Evolutionary conservation across 2,888 invertebrate genomes (phyloP).

Genomic region (Drosophila pseudotakahashii): DNA sequence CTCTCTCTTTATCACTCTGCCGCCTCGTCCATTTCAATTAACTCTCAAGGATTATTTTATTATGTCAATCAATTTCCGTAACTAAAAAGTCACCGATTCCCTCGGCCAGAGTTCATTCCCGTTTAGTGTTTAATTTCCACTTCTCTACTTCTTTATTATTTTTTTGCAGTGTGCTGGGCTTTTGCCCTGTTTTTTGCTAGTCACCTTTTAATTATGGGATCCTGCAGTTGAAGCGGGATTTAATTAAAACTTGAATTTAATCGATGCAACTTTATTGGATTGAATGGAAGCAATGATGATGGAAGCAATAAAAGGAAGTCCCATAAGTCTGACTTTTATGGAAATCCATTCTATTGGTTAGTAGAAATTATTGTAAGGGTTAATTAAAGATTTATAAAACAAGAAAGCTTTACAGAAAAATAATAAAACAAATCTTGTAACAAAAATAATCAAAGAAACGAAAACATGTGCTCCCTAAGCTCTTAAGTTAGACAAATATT

Average conservation of each 20-base stretch:
- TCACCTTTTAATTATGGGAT: slow-evolving; percentile 26
- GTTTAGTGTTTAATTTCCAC: slow-evolving; percentile 17
- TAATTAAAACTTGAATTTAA: slow-evolving; percentile 58
- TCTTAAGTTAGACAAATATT: not conserved
- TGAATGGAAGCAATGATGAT: too few species aligned
- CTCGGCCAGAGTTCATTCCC: slow-evolving; percentile 11
- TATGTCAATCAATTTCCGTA: slow-evolving; percentile 78
- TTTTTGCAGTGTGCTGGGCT: not conserved
- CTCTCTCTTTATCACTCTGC: slow-evolving; percentile 21
- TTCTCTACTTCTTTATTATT: slow-evolving; percentile 13
- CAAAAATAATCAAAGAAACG: not conserved
- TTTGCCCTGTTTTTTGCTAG: slow-evolving; percentile 4
- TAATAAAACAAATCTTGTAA: not conserved
- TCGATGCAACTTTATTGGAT: slow-evolving; percentile 39
- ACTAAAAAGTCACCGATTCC: slow-evolving; percentile 60
- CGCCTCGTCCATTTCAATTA: slow-evolving; percentile 75
- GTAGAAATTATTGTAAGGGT: not conserved
- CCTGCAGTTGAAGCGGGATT: slow-evolving; percentile 39
- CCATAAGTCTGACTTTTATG: slow-evolving; percentile 6
- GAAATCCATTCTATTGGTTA: not conserved
- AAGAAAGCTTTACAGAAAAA: not conserved
- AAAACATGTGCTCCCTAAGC: not conserved
- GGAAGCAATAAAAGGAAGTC: not conserved
- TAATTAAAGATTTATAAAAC: not conserved
- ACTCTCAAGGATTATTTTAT: slow-evolving; percentile 78